A percentile compares a stretch with the other conserved stretches of the same genome.
Conservation (phyloP, 2,888 invertebrate species). For the Taphrorychus bicolor region DNA sequence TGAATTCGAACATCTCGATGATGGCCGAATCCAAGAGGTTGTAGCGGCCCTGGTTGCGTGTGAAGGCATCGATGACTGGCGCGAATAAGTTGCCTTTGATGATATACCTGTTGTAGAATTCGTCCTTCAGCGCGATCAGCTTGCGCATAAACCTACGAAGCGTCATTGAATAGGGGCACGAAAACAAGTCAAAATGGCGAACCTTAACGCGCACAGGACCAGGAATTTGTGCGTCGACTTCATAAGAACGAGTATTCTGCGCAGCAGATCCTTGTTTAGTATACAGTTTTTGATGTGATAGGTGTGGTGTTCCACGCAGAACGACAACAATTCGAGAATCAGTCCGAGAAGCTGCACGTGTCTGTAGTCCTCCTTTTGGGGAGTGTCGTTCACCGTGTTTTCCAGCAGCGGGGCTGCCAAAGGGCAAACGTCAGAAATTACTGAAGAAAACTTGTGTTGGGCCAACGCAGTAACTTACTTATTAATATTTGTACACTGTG, state of each 20-base stretch:
- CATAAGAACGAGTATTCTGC: slow-evolving; percentile 94
- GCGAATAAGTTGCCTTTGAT: slow-evolving; percentile 93
- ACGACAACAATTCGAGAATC: slow-evolving; percentile 93
- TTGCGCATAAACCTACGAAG: slow-evolving; percentile 87
- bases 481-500: slow-evolving; percentile 96
- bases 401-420: slow-evolving; percentile 85
- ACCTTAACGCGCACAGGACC: slow-evolving; percentile 85
- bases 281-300: slow-evolving; percentile 99
- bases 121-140: slow-evolving; percentile 96
- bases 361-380: slow-evolving; percentile 93
- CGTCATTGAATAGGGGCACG: background rate
- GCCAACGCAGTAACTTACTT: too few species aligned
- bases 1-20: slow-evolving; percentile 99
- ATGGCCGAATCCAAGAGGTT: slow-evolving; percentile 99
- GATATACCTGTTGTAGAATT: slow-evolving; percentile 97
- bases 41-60: slow-evolving; percentile 96
- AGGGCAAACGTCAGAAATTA: too few species aligned
- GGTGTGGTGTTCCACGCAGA: slow-evolving; percentile 99
- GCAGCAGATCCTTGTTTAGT: slow-evolving; percentile 94
- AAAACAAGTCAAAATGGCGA: slow-evolving; percentile 60
- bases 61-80: slow-evolving; percentile 95
- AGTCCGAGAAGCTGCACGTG: slow-evolving; percentile 95
- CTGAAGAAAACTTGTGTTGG: too few species aligned
- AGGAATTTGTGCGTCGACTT: slow-evolving; percentile 97
- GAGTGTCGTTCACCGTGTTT: slow-evolving; percentile 90